Conservation (phyloP, 2,113 vertebrate species). For the Naja naja region DNA sequence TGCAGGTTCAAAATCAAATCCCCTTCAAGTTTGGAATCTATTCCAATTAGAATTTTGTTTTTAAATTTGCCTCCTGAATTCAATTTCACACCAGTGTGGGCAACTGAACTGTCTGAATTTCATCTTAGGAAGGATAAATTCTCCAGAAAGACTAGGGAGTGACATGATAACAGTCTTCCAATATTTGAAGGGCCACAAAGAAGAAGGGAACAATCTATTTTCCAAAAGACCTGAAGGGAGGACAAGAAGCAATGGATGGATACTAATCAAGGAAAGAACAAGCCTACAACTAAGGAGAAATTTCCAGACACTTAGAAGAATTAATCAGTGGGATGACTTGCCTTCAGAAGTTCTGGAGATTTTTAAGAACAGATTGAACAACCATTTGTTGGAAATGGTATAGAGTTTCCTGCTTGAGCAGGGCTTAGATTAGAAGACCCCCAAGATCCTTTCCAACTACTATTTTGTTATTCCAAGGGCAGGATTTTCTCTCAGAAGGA, state of each 20-base stretch:
- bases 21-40: neutral
- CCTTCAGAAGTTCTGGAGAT: neutral
- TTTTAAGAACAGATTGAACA: neutral
- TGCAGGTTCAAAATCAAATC: neutral
- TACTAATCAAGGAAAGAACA: neutral
- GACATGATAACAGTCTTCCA: neutral
- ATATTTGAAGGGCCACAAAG: neutral
- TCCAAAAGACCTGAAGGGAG: neutral
- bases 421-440: neutral
- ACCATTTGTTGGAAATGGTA: neutral
- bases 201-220: neutral
- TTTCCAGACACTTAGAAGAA: neutral
- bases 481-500: neutral
- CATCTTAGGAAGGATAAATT: neutral
- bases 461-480: neutral
- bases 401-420: neutral
- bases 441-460: neutral
- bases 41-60: neutral
- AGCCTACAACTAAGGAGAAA: neutral
- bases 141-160: neutral
- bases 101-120: neutral
- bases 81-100: neutral
- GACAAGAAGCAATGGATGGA: neutral
- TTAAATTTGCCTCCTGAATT: neutral
- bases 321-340: neutral